These are phyloP conservation scores for Craniophora ligustri DNA, from an alignment of 2,888 invertebrate genomes.

Conservation along the genomic window DNA sequence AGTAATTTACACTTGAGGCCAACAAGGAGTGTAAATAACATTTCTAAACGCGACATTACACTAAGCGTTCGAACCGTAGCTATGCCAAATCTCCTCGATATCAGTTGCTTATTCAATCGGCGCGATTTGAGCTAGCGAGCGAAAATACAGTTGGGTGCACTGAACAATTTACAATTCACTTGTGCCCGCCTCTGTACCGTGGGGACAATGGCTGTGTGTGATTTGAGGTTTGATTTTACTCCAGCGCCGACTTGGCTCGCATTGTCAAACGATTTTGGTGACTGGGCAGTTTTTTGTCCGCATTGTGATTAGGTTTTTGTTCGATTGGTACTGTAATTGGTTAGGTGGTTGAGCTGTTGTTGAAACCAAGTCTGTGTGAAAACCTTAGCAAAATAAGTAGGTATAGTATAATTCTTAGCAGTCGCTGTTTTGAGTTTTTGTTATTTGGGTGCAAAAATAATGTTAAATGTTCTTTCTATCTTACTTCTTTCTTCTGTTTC, in stretches of 20 bases:
- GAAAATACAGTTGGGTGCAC: slow-evolving; percentile 76
- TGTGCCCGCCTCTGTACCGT: slow-evolving; percentile 54
- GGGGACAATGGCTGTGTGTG: slow-evolving; percentile 61
- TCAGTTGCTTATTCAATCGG: slow-evolving; percentile 83
- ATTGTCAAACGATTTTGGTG: slow-evolving; percentile 46
- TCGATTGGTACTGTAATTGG: slow-evolving; percentile 11
- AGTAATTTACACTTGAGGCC: slow-evolving; percentile 30
- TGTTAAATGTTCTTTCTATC: too few relatives aligned
- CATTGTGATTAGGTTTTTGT: slow-evolving; percentile 43
- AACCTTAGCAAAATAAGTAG: not conserved
- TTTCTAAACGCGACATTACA: slow-evolving; percentile 49
- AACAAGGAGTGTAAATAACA: slow-evolving; percentile 50
- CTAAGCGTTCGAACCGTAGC: slow-evolving; percentile 47
- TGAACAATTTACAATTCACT: slow-evolving; percentile 80
- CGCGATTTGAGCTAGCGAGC: slow-evolving; percentile 68
- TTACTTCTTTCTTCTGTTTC: too few relatives aligned
- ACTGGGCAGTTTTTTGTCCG: slow-evolving; percentile 33
- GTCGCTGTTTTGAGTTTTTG: too few relatives aligned
- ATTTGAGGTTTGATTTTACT: slow-evolving; percentile 65
- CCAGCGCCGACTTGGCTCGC: slow-evolving; percentile 38
- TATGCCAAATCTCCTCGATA: slow-evolving; percentile 67
- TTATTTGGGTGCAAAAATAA: too few relatives aligned
- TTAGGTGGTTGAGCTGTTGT: not conserved
- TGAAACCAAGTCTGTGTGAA: not conserved
- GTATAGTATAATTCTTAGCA: too few relatives aligned